Percentiles rank a stretch among this genome's conserved stretches.
phyloP scores from a whole-genome alignment of 30 jellyfish, hydroid and myxozoan genomes.

The Euphysa ruthae region DNA sequence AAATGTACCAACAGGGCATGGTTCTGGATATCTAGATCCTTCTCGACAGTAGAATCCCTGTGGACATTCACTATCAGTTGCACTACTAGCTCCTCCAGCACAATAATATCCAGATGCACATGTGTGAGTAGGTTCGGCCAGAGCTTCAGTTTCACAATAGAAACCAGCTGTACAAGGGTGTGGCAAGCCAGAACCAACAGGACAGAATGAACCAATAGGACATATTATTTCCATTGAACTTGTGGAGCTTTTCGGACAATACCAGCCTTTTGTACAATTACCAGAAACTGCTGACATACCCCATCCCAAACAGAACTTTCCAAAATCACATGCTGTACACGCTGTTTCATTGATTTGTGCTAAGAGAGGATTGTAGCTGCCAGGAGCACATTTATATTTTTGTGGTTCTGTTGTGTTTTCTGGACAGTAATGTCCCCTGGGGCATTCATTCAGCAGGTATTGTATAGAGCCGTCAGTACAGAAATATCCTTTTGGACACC shows the following conservation, averaged over 20 bases:
- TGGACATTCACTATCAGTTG: constrained; percentile 87
- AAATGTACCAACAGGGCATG: constrained; percentile 86
- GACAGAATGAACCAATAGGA: constrained; percentile 81
- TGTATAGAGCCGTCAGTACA: constrained; percentile 61
- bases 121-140: constrained; percentile 59
- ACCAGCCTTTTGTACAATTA: constrained; percentile 76
- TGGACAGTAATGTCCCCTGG: constrained; percentile 85
- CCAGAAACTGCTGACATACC: constrained; percentile 56
- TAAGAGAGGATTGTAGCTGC: constrained; percentile 62
- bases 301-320: constrained; percentile 77
- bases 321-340: constrained; percentile 73
- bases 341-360: constrained; percentile 61
- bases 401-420: constrained; percentile 76
- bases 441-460: constrained; percentile 52
- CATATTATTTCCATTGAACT: constrained; percentile 62
- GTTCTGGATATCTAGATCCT: constrained; percentile 57
- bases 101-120: constrained; percentile 89
- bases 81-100: constrained; percentile 49
- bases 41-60: constrained; percentile 73
- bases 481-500: constrained; percentile 89
- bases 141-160: constrained; percentile 79
- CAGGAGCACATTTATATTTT: constrained; percentile 85
- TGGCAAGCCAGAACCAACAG: constrained; percentile 62
- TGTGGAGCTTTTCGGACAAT: constrained; percentile 82
- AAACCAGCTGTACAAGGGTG: constrained; percentile 72